Conservation (phyloP, 2,888 invertebrate genomes). For the Nipponacmea schrenckii region DNA sequence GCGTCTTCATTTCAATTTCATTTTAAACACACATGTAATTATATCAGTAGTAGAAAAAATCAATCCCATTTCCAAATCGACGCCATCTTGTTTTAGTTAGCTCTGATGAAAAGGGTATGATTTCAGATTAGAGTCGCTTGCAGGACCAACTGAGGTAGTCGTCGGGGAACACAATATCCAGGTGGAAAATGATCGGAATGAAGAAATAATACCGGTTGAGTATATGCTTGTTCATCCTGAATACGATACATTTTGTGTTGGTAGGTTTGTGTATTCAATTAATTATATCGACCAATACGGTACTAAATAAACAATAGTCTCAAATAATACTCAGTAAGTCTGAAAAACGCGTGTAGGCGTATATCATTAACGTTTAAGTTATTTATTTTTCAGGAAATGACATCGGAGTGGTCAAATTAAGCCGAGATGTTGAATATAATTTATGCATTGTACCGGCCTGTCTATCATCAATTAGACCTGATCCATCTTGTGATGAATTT, state of each 20-base stretch:
- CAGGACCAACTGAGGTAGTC: constrained; percentile 3
- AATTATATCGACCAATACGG: too few relatives aligned
- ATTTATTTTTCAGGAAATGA: constrained; percentile 11
- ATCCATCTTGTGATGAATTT: neutral
- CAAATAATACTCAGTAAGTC: too few relatives aligned
- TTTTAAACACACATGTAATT: too few relatives aligned
- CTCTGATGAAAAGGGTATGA: neutral
- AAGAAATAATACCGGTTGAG: constrained; percentile 1
- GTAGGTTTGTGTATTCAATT: neutral
- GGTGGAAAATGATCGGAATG: constrained; percentile 9
- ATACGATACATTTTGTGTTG: neutral
- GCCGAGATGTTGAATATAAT: constrained; percentile 6
- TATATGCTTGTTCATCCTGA: constrained; percentile 9
- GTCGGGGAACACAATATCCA: constrained; percentile 16
- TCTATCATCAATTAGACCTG: neutral
- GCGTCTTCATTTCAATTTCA: too few relatives aligned
- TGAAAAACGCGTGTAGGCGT: too few relatives aligned
- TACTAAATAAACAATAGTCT: too few relatives aligned
- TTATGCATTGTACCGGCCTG: constrained; percentile 16
- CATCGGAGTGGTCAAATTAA: constrained; percentile 13
- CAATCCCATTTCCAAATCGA: too few relatives aligned
- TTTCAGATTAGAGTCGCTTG: neutral
- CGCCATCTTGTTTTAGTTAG: too few relatives aligned
- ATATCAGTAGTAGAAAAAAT: too few relatives aligned
- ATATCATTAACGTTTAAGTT: neutral